Percentiles rank a stretch among this genome's conserved stretches.
These are phyloP conservation scores for Tamandua tetradactyla DNA, from an alignment of 2,797 vertebrate genomes.

Conservation along the genomic window DNA sequence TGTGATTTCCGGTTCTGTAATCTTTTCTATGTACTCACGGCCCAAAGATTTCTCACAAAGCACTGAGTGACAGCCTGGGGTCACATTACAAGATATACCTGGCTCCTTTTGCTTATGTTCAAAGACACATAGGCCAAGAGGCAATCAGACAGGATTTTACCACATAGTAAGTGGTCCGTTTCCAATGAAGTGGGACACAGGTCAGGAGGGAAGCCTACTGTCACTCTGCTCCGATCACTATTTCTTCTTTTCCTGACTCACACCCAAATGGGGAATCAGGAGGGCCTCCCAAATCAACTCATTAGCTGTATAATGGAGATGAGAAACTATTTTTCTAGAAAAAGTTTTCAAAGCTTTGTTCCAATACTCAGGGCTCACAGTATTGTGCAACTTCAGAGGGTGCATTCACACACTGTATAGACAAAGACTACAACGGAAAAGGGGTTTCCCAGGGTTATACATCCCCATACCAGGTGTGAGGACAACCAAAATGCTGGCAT, in stretches of 20 bases:
- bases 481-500: neutral
- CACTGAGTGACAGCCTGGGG: neutral
- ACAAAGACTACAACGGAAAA: neutral
- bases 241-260: conserved; percentile 25
- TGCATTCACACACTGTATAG: neutral
- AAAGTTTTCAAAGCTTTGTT: conserved; percentile 44
- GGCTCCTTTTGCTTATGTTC: conserved; percentile 22
- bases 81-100: conserved; percentile 29
- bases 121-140: conserved; percentile 22
- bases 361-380: neutral
- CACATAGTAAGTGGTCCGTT: neutral
- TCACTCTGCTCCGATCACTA: neutral
- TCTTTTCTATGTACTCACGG: neutral
- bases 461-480: neutral
- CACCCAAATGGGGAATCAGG: conserved; percentile 15
- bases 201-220: neutral
- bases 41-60: conserved; percentile 29
- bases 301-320: conserved; percentile 13
- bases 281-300: neutral
- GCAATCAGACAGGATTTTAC: conserved; percentile 7
- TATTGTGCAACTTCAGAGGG: neutral
- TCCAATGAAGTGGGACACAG: neutral
- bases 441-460: neutral
- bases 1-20: neutral
- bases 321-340: conserved; percentile 46